These are phyloP conservation scores for silkworm (Bombyx mori) DNA, from an alignment of 1,140 invertebrate species.

Conservation along the genomic window ASM3026992v2 NC_085119.1:17462001-17462500, in stretches of 20 bases:
- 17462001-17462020: not conserved
- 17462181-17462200: too few species aligned
- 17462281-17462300: constrained; percentile 10
- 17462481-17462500: constrained; percentile 35
- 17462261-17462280: not conserved
- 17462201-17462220: too few species aligned
- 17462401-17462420: constrained; percentile 38
- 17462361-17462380: constrained; percentile 11
- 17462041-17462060: constrained; percentile 27
- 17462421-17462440: constrained; percentile 58
- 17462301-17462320: constrained; percentile 69
- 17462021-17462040: constrained; percentile 15
- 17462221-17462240: too few species aligned
- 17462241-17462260: too few species aligned
- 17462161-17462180: too few species aligned
- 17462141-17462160: constrained; percentile 20
- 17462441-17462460: constrained; percentile 55
- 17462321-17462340: constrained; percentile 47
- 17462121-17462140: constrained; percentile 36
- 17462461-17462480: constrained; percentile 66
- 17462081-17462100: constrained; percentile 23
- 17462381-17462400: constrained; percentile 46
- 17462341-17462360: constrained; percentile 24
- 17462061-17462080: constrained; percentile 40
- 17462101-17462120: constrained; percentile 51